A percentile compares a stretch with the other conserved stretches of the same genome.
Conservation (phyloP, 2,888 invertebrate species). For the Drosophila parthenogenetica region DNA sequence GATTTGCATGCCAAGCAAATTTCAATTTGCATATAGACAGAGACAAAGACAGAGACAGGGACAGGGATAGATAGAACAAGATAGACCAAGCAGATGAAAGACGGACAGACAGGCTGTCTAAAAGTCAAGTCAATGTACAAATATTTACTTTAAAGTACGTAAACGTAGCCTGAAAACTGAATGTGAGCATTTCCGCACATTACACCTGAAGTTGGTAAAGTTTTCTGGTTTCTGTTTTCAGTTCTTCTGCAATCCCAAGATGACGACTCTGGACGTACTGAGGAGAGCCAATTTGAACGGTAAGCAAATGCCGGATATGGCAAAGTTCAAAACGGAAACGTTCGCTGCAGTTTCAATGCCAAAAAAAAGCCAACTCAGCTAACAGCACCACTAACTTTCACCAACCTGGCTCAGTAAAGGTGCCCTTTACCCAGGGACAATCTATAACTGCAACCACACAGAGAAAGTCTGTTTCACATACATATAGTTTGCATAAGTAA, state of each 20-base stretch:
- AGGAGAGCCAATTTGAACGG: conserved; percentile 67
- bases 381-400: conserved; percentile 42
- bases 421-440: conserved; percentile 20
- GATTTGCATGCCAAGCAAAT: conserved; percentile 59
- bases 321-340: conserved; percentile 73
- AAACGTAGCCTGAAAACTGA: conserved; percentile 48
- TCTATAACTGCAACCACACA: conserved; percentile 56
- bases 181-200: conserved; percentile 72
- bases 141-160: conserved; percentile 65
- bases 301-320: conserved; percentile 72
- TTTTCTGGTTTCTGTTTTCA: conserved; percentile 2
- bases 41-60: not conserved
- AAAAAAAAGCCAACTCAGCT: conserved; percentile 49
- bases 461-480: conserved; percentile 31
- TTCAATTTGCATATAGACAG: conserved; percentile 40
- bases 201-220: conserved; percentile 67
- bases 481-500: conserved; percentile 53
- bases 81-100: not conserved
- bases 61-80: not conserved
- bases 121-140: conserved; percentile 58
- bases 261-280: conserved; percentile 36
- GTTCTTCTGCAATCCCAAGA: conserved; percentile 17
- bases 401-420: conserved; percentile 24
- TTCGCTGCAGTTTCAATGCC: conserved; percentile 70
- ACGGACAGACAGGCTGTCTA: conserved; percentile 38